A percentile compares a stretch with the other conserved stretches of the same genome.
Conservation (phyloP, 2,888 invertebrate species). For the Heliconius ismenius region DNA sequence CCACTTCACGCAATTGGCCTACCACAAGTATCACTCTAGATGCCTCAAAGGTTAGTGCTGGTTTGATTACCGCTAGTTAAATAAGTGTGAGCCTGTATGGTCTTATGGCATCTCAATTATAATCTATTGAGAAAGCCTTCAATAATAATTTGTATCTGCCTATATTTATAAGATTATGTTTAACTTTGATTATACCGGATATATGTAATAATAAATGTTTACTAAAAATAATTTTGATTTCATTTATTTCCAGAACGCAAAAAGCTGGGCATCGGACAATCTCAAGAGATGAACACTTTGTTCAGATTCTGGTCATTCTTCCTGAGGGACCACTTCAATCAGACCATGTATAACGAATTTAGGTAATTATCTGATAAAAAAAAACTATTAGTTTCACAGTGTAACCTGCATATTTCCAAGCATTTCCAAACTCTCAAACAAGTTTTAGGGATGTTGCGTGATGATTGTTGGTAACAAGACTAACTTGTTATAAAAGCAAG, state of each 20-base stretch:
- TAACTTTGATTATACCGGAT: too few species aligned
- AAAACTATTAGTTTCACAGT: neutral
- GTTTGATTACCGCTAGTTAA: too few species aligned
- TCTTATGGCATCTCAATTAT: too few species aligned
- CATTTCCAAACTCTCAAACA: too few species aligned
- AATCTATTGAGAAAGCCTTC: too few species aligned
- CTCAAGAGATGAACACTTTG: conserved; percentile 99
- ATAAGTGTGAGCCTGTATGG: too few species aligned
- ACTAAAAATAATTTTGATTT: neutral
- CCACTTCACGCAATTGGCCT: conserved; percentile 98
- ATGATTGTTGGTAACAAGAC: too few species aligned
- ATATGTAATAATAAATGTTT: neutral
- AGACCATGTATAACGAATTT: conserved; percentile 99
- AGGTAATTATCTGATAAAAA: conserved; percentile 57
- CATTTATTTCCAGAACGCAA: conserved; percentile 87
- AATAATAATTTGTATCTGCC: too few species aligned
- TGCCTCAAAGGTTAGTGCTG: conserved; percentile 90
- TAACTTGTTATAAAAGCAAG: too few species aligned
- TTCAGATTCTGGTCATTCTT: conserved; percentile 99
- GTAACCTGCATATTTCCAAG: neutral
- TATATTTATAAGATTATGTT: too few species aligned
- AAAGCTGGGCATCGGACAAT: conserved; percentile 95
- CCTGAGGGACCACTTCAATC: conserved; percentile 98
- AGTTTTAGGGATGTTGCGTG: too few species aligned
- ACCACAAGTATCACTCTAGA: conserved; percentile 96